Percentiles rank a stretch among this genome's conserved stretches.
phyloP scores from a whole-genome alignment of 2,113 vertebrate species.

The Taxidea taxus region DNA sequence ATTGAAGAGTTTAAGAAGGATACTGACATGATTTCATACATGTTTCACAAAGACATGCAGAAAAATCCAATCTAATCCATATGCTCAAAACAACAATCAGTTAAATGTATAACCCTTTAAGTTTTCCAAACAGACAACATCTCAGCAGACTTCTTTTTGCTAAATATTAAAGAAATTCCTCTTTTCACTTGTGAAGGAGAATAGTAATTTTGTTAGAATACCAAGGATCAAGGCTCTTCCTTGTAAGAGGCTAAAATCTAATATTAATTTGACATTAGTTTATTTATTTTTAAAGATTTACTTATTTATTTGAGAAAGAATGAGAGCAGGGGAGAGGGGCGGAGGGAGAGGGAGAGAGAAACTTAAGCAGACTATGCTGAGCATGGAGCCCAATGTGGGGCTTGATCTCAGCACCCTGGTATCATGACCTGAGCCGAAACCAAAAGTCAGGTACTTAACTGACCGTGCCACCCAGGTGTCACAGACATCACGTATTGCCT shows the following conservation, averaged over 20 bases:
- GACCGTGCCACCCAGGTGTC: background rate
- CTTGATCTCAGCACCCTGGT: background rate
- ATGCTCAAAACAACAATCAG: background rate
- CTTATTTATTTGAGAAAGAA: background rate
- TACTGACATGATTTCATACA: background rate
- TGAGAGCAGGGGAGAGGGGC: background rate
- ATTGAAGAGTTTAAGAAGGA: background rate
- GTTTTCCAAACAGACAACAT: background rate
- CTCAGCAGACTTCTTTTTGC: background rate
- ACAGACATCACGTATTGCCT: background rate
- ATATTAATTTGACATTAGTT: background rate
- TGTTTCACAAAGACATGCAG: background rate
- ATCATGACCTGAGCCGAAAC: background rate
- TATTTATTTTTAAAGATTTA: background rate
- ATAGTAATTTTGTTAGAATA: slow-evolving; percentile 7
- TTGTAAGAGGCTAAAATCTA: background rate
- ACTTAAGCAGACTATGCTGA: background rate
- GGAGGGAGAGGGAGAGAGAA: background rate
- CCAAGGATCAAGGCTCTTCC: background rate
- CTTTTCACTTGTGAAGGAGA: background rate
- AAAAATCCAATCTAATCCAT: background rate
- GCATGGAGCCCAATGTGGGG: background rate
- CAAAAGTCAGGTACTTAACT: background rate
- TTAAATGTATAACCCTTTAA: background rate
- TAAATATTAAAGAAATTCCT: background rate